Evolutionary conservation across 2,888 invertebrate genomes (phyloP), one percentile per base, ranked within the genome.

Genomic region (Spilarctia lutea): DNA sequence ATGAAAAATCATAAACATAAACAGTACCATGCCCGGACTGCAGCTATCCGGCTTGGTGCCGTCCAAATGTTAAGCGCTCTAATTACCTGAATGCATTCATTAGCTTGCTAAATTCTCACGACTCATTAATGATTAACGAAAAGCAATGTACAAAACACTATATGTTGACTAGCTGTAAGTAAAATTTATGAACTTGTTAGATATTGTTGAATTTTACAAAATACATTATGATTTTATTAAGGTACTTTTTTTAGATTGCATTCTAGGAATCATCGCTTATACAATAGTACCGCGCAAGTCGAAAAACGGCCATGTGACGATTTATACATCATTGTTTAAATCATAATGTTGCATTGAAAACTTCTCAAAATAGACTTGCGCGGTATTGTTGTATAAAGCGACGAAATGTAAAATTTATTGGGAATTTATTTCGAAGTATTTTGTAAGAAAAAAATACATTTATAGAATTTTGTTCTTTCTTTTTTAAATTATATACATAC

Each of bases 181-280:
- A 82, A 89, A 89, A 86, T 89, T 81, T 85, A 81, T 79, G 80
- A 81, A 90, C 91, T 89, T 91, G 92, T 93, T 93, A 91, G 87
- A 86, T 86, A 87, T 89, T 91, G 90, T 91, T 91, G 89, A 90
- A 89, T 88, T 91, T 90, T 90, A 90, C 89, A 89, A 88, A 86
- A 87, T 83, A 63, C 63, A 63, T 30, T 85, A 79, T 85, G 79
- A 87, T 89, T 88, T 88, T 88, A 89, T 86, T 90, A 89, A 82
- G 87, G 87, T 86, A 88, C 84, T 86, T 87, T 79, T 78, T 80
- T 89, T 89, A 87, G 85, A 87, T 88, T 91, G 85, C 89, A 91
- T 91, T 90, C 91, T 92, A 91, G 91, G n/a, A n/a, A n/a, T 33
- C 33, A 4, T 33, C 33, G 33, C 33, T 33, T 33, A 33, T 33